These are phyloP conservation scores for Encarsia formosa DNA, from an alignment of 2,888 invertebrate genomes.

Conservation along the genomic window DNA sequence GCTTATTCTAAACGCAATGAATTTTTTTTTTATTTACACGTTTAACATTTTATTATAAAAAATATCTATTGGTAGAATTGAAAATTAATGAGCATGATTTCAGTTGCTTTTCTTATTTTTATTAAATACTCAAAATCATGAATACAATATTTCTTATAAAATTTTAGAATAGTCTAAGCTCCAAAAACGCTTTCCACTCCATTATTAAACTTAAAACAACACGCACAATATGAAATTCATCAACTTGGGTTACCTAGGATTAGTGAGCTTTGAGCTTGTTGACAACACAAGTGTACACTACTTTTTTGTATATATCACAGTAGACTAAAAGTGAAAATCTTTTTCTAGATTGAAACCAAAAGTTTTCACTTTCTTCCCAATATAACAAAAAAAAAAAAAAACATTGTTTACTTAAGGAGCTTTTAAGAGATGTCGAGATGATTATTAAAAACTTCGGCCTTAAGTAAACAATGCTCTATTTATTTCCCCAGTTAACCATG, in stretches of 20 bases:
- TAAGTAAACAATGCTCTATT: too few species aligned
- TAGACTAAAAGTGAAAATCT: background rate
- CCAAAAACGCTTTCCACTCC: conserved; percentile 22
- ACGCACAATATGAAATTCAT: conserved; percentile 8
- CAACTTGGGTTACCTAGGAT: conserved; percentile 5
- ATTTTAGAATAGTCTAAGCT: conserved; percentile 11
- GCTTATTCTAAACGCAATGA: too few species aligned
- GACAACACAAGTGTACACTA: background rate
- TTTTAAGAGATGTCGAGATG: too few species aligned
- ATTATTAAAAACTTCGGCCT: too few species aligned
- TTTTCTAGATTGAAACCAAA: too few species aligned
- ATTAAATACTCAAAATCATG: too few species aligned
- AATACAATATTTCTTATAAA: background rate
- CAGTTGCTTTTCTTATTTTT: background rate
- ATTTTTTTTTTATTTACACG: background rate
- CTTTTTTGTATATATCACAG: background rate
- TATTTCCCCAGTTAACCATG: too few species aligned
- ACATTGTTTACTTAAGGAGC: too few species aligned
- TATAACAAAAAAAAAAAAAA: too few species aligned
- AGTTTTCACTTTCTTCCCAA: too few species aligned
- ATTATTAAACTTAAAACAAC: conserved; percentile 15
- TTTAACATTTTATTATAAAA: background rate
- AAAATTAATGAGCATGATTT: background rate
- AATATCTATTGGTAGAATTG: background rate
- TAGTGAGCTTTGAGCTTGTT: conserved; percentile 11